phyloP scores from a whole-genome alignment of 2,113 vertebrate genomes.

The Azemiops feae region DNA sequence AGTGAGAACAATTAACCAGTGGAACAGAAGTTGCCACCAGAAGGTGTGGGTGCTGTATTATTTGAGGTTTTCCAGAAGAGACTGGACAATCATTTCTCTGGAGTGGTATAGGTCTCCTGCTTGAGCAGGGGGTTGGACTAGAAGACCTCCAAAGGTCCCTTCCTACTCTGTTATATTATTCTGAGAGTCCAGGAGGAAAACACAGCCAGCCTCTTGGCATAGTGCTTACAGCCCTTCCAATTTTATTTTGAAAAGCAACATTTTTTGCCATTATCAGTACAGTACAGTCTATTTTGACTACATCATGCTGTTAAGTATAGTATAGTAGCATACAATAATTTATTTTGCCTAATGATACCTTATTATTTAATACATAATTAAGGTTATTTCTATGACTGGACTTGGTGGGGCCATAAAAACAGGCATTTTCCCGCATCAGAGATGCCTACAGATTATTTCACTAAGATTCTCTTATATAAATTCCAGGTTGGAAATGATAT shows the following conservation, averaged over 20 bases:
- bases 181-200: background rate
- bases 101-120: background rate
- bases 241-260: background rate
- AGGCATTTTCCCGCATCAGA: background rate
- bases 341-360: background rate
- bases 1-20: fast-evolving
- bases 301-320: background rate
- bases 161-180: background rate
- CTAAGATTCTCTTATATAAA: background rate
- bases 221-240: background rate
- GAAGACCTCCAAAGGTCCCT: background rate
- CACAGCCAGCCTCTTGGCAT: background rate
- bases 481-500: background rate
- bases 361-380: background rate
- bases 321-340: background rate
- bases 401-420: background rate
- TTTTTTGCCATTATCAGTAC: background rate
- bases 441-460: background rate
- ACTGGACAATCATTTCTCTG: background rate
- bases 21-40: background rate
- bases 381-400: background rate
- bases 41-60: background rate
- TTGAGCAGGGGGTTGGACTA: background rate
- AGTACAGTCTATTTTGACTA: background rate
- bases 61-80: background rate